Conservation (phyloP, 2,797 vertebrate genomes). For the Liasis olivaceus region DNA sequence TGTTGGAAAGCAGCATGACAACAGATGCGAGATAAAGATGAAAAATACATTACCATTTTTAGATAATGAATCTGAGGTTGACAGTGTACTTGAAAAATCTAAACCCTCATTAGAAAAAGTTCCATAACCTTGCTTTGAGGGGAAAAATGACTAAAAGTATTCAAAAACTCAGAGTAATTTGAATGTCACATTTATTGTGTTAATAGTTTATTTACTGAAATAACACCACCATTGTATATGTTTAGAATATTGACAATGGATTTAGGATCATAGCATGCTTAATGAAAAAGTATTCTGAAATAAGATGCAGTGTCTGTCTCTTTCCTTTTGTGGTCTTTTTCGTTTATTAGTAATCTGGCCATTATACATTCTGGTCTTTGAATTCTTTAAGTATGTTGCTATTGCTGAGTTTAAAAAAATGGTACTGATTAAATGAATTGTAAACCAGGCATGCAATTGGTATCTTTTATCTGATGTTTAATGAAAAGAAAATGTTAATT, state of each 20-base stretch:
- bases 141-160: background rate
- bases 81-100: background rate
- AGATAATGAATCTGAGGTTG: background rate
- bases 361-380: constrained; percentile 15
- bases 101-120: background rate
- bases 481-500: constrained; percentile 66
- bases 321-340: constrained; percentile 31
- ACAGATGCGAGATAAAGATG: background rate
- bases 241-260: constrained; percentile 26
- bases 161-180: constrained; percentile 2
- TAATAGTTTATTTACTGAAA: constrained; percentile 47
- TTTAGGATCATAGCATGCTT: constrained; percentile 33
- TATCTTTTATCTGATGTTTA: constrained; percentile 62
- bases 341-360: constrained; percentile 38
- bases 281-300: constrained; percentile 37
- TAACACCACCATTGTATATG: background rate
- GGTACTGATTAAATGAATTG: constrained; percentile 46
- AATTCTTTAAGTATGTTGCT: constrained; percentile 53
- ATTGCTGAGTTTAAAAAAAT: constrained; percentile 41
- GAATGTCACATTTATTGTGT: constrained; percentile 39
- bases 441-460: constrained; percentile 45
- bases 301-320: constrained; percentile 43
- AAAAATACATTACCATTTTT: background rate
- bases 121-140: background rate
- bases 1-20: background rate